phyloP scores from a whole-genome alignment of 2,888 invertebrate species.

The Carabus problematicus region DNA sequence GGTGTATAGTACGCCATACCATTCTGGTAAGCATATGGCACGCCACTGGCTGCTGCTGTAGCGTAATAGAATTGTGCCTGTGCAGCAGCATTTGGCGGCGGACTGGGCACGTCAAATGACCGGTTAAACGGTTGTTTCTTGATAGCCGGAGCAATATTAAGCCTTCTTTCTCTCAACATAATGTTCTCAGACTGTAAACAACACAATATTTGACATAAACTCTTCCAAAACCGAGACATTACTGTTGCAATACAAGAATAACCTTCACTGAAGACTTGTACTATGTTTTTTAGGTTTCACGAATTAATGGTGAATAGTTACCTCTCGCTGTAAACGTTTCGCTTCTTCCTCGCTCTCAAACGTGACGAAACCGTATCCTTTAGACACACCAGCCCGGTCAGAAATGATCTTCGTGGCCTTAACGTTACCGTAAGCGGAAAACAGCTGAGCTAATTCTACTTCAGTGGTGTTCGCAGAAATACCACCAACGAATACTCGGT shows the following conservation, averaged over 20 bases:
- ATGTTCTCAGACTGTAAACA: conserved; percentile 76
- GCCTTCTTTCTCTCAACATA: conserved; percentile 78
- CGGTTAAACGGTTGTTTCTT: conserved; percentile 70
- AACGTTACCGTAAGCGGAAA: conserved; percentile 88
- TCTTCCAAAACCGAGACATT: too few relatives aligned
- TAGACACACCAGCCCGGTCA: conserved; percentile 93
- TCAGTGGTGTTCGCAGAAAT: conserved; percentile 94
- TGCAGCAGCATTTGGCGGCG: conserved; percentile 58
- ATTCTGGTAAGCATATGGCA: conserved; percentile 55
- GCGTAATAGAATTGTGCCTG: conserved; percentile 55
- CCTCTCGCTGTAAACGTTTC: conserved; percentile 74
- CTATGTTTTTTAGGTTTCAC: too few relatives aligned
- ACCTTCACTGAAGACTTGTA: too few relatives aligned
- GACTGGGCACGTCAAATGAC: conserved; percentile 64
- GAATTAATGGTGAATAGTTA: conserved; percentile 58
- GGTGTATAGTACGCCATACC: conserved; percentile 57
- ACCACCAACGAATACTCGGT: conserved; percentile 95
- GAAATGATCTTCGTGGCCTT: conserved; percentile 94
- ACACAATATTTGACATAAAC: conserved; percentile 45
- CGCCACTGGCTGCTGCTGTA: conserved; percentile 57
- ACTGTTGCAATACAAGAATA: too few relatives aligned
- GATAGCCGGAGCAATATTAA: conserved; percentile 87
- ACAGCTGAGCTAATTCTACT: conserved; percentile 88
- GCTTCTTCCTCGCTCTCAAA: conserved; percentile 90
- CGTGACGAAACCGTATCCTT: conserved; percentile 87